Base-by-base conservation (phyloP, 2,888 invertebrate genomes). In the Galerucella calmariensis region DNA sequence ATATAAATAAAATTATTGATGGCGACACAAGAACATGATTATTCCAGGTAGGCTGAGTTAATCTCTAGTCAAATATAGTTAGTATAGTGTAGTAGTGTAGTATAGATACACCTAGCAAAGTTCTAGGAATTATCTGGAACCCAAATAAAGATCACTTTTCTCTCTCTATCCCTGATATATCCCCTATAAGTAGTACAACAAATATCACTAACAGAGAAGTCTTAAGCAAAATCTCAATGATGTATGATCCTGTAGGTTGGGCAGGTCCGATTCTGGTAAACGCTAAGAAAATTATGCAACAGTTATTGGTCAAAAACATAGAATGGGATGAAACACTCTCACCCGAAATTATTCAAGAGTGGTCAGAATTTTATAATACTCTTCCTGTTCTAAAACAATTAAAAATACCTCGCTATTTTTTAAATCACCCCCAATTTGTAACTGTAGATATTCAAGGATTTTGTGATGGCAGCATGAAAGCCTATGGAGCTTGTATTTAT, bases 401-500 rank as follows among this genome's bases (percentile, higher is more conserved):
- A 35, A 58, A 68, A 41, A 68, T 68, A n/a, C 68, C 68, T 68
- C 68, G 58, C 20, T 68, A 58, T 35, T n/a, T 41, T 27, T 35
- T 35, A 35, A n/a, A 27, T 35, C 11, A 62, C 5, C 11, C 10
- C 10, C 35, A 27, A 62, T 35, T 11, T 58, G n/a, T 58, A 58
- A n/a, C 56, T 58, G 41, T 56, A 35, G 41, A 58, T 16, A 58
- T 68, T 27, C 68, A 68, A 41, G 68, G 41, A 20, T 68, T 68
- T 58, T 56, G 58, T 58, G 68, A 68, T 58, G n/a, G n/a, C n/a
- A 58, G 58, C 41, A 41, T 44, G 24, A 16, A 44, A 58, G 68
- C 68, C 24, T 68, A 68, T 44, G 68, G 68, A n/a, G 41, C 58
- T 41, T 68, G 68, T 68, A 24, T 68, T n/a, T 68, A 68, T 46